phyloP scores from a whole-genome alignment of 1,140 invertebrate genomes.

The Drosophila quadrilineata region DNA sequence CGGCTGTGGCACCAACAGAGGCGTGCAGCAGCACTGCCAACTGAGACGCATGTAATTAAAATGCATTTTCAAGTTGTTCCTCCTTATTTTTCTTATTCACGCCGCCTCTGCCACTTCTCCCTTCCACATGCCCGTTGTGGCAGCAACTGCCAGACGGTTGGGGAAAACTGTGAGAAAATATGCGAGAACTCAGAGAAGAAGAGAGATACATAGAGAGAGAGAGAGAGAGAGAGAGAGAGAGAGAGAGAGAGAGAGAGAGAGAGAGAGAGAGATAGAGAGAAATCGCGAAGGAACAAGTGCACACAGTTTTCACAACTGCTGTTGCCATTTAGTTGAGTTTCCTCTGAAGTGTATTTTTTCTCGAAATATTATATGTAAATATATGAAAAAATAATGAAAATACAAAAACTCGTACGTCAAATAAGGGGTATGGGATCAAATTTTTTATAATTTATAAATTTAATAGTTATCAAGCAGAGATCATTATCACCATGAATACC shows the following conservation, averaged over 20 bases:
- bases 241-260: background rate
- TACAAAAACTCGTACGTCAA: slow-evolving; percentile 21
- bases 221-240: no score
- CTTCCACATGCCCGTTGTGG: no score
- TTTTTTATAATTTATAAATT: no score
- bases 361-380: slow-evolving; percentile 37
- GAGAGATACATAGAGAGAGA: no score
- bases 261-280: background rate
- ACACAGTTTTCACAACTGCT: slow-evolving; percentile 55
- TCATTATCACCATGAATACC: no score
- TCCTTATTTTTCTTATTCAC: slow-evolving; percentile 31
- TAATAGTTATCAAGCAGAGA: no score
- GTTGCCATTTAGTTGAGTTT: slow-evolving; percentile 53
- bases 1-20: background rate
- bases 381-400: slow-evolving; percentile 37
- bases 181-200: no score
- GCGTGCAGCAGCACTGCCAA: slow-evolving; percentile 29
- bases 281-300: slow-evolving; percentile 5
- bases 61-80: slow-evolving; percentile 66
- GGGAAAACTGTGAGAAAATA: background rate
- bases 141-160: no score
- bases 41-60: slow-evolving; percentile 67
- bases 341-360: slow-evolving; percentile 52
- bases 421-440: no score
- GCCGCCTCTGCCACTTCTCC: background rate